Evolutionary conservation across 1,140 invertebrate genomes (phyloP), one percentile per base, ranked within the genome.

Genomic region (Hestina assimilis): DNA sequence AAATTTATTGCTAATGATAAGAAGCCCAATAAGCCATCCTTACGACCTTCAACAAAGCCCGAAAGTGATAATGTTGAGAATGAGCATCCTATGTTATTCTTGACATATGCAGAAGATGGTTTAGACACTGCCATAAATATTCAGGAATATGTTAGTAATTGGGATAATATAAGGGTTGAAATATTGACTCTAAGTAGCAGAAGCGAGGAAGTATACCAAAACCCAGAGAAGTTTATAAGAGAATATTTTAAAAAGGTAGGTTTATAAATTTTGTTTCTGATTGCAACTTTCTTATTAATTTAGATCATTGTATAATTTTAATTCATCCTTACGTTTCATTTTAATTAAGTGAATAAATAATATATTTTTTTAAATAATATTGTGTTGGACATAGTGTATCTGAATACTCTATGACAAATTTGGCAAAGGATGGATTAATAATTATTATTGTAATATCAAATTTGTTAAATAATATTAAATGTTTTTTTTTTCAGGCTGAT

Each of bases 161-260:
- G 83, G 80, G 59, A 85, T 41, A 51, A 72, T 11, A 42, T 62
- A 12, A 61, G 55, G 52, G 79, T 89, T 1, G 73, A 63, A 63
- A 72, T 89, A 8, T 70, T 89, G 19, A 86, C 80, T 51, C 71
- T 89, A 1, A 84, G 77, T 61, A 72, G 78, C 33, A 83, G 63
- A 69, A 84, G 74, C 45, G 77, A 81, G 26, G 79, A 82, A 40
- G 79, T 89, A 20, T 83, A 79, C 57, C 79, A 83, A 59, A 89
- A 89, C 65, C 86, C 87, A 33, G 87, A 89, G 50, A 84, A 80
- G 20, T 85, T 78, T 59, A 89, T 89, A 14, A 77, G 86, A 46
- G 81, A 89, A 68, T 83, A 85, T 70, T 88, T 88, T 82, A 84
- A 89, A 75, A 83, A 89, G 77, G 89, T 89, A 31, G 11, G 6